phyloP scores from a whole-genome alignment of 92 coral and sea anemone genomes.

The Ricordea florida region DNA sequence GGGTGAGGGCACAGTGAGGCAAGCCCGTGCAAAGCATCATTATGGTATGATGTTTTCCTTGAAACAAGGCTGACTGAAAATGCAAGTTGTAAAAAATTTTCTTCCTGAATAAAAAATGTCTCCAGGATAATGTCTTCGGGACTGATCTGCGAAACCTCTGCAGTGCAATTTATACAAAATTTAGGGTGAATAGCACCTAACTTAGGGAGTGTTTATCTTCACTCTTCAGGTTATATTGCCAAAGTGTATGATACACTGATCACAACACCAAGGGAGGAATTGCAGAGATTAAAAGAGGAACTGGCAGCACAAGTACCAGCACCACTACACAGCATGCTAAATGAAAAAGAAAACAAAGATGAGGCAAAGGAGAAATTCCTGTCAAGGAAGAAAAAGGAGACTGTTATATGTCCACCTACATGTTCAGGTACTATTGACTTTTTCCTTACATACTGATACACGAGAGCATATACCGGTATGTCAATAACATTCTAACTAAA shows the following conservation, averaged over 20 bases:
- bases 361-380: conserved; percentile 9
- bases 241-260: conserved; percentile 21
- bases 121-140: too few species aligned
- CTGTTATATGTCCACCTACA: conserved; percentile 31
- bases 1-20: conserved; percentile 35
- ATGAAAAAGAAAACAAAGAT: conserved; percentile 5
- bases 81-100: not conserved
- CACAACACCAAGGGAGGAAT: conserved; percentile 24
- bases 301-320: conserved; percentile 24
- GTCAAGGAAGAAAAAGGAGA: conserved; percentile 19
- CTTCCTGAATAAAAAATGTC: not conserved
- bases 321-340: conserved; percentile 41
- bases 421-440: conserved; percentile 15
- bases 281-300: not conserved
- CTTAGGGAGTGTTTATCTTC: too few species aligned
- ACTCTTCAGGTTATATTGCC: conserved; percentile 23
- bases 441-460: not conserved
- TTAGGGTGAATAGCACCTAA: too few species aligned
- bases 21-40: conserved; percentile 11
- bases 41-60: conserved; percentile 12
- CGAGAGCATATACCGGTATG: not conserved
- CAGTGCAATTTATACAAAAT: too few species aligned
- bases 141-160: too few species aligned
- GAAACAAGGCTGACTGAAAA: not conserved
- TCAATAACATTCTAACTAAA: not conserved